Evolutionary conservation across 2,888 invertebrate genomes (phyloP).

Genomic region (Iselma pallidipennis): DNA sequence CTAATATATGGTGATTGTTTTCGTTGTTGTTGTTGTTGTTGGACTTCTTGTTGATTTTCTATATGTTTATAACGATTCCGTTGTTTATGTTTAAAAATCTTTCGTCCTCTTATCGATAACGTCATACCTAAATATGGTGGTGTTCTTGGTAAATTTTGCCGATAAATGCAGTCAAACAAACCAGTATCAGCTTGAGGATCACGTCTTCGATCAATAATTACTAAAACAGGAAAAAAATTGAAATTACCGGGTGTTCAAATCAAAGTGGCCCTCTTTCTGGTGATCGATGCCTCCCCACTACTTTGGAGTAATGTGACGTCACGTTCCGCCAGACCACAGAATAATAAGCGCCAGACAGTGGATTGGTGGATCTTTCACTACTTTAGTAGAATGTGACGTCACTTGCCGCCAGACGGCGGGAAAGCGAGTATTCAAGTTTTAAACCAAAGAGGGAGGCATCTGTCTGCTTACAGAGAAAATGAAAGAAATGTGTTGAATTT

Average conservation of each 20-base stretch:
- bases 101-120: conserved; percentile 69
- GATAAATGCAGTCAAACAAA: conserved; percentile 78
- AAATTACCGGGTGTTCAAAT: background rate
- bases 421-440: too few species aligned
- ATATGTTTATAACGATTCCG: conserved; percentile 31
- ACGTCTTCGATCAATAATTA: conserved; percentile 65
- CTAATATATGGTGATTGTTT: background rate
- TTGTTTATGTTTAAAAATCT: conserved; percentile 57
- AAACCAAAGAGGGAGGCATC: too few species aligned
- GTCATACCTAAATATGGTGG: conserved; percentile 81
- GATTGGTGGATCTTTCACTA: too few species aligned
- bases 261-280: too few species aligned
- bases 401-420: too few species aligned
- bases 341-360: too few species aligned
- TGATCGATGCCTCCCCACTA: too few species aligned
- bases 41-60: conserved; percentile 47
- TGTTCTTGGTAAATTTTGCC: conserved; percentile 74
- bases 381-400: too few species aligned
- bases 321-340: too few species aligned
- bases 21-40: conserved; percentile 42
- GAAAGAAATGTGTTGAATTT: too few species aligned
- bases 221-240: conserved; percentile 65
- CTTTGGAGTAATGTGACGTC: too few species aligned
- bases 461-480: too few species aligned
- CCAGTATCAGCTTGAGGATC: conserved; percentile 79